Evolutionary conservation across 2,113 vertebrate species (phyloP).

Genomic region (Odobenus rosmarus): DNA sequence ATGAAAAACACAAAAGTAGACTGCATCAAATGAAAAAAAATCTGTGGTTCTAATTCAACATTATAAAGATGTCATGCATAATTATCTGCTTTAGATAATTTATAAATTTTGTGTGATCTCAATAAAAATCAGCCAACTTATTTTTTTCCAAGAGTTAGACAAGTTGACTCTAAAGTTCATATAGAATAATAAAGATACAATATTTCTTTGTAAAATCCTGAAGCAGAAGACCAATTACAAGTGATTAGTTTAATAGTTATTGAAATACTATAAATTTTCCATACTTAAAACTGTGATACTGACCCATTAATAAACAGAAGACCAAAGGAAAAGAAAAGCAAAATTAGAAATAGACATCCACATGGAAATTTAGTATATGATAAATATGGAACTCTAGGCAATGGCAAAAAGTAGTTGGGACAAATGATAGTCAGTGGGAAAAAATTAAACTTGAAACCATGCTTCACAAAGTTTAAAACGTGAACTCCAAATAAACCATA

Average conservation of each 20-base stretch:
- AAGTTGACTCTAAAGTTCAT: background rate
- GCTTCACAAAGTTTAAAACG: background rate
- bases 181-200: background rate
- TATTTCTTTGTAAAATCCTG: background rate
- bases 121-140: background rate
- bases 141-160: background rate
- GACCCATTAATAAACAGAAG: background rate
- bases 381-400: background rate
- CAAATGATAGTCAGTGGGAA: background rate
- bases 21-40: background rate
- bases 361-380: background rate
- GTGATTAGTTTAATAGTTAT: background rate
- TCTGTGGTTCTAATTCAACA: background rate
- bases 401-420: background rate
- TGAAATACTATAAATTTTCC: background rate
- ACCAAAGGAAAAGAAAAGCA: background rate
- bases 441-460: background rate
- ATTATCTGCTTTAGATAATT: background rate
- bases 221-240: background rate
- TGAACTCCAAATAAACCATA: background rate
- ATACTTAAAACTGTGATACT: background rate
- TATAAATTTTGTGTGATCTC: background rate
- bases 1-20: background rate
- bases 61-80: background rate
- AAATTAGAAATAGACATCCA: background rate